Evolutionary conservation across 2,113 vertebrate genomes (phyloP).

Genomic region (Formicarius rufipectus): DNA sequence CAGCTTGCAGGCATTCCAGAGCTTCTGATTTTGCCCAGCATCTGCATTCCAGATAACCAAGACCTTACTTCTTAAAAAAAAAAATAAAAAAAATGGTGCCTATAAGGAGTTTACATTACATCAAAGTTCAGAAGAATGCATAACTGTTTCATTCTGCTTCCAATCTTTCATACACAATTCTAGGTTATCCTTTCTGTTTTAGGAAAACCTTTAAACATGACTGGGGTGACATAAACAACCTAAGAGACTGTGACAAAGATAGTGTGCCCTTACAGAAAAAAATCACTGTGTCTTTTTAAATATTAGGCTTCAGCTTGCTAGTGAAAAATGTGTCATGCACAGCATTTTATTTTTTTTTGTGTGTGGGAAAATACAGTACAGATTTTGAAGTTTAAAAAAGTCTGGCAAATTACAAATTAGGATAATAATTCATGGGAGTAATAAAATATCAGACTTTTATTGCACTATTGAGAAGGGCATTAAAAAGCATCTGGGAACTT

Average conservation of each 20-base stretch:
- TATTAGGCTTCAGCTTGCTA: conserved; percentile 63
- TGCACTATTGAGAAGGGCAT: conserved; percentile 76
- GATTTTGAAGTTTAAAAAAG: conserved; percentile 77
- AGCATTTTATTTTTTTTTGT: conserved; percentile 39
- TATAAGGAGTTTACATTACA: conserved; percentile 57
- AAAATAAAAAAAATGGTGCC: background rate
- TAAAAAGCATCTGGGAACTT: conserved; percentile 78
- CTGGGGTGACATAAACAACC: conserved; percentile 44
- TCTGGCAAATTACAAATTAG: conserved; percentile 78
- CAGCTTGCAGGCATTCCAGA: conserved; percentile 58
- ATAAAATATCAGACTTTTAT: conserved; percentile 82
- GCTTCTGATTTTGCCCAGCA: conserved; percentile 66
- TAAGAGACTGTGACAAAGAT: conserved; percentile 34
- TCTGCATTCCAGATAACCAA: conserved; percentile 68
- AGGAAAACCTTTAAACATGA: conserved; percentile 43
- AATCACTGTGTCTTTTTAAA: conserved; percentile 67
- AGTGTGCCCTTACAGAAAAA: conserved; percentile 24
- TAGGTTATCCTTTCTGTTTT: conserved; percentile 49
- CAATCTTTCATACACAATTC: conserved; percentile 27
- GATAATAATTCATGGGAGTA: conserved; percentile 80
- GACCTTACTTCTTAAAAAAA: conserved; percentile 7
- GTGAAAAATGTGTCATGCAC: conserved; percentile 49
- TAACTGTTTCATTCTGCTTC: conserved; percentile 50
- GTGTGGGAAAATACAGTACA: conserved; percentile 71
- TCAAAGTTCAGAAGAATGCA: conserved; percentile 41